A percentile compares a stretch with the other conserved stretches of the same genome.
These are phyloP conservation scores for Noctua fimbriata DNA, from an alignment of 2,888 invertebrate genomes.

Conservation along the genomic window DNA sequence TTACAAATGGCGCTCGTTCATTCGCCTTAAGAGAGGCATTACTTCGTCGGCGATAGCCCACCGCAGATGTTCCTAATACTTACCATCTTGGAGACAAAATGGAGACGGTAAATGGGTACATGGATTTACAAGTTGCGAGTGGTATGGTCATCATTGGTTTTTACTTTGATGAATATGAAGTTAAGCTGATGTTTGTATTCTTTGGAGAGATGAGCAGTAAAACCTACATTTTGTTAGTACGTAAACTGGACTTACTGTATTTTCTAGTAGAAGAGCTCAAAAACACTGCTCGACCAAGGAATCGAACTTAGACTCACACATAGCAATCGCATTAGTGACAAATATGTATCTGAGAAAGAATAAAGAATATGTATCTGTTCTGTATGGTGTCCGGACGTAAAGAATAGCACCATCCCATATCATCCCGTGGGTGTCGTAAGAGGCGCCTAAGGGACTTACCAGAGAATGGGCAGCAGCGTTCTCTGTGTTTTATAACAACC, in stretches of 20 bases:
- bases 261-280: too few relatives aligned
- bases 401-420: too few relatives aligned
- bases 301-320: too few relatives aligned
- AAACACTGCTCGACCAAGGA: too few relatives aligned
- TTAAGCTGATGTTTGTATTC: not conserved
- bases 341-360: too few relatives aligned
- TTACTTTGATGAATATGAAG: conserved; percentile 8
- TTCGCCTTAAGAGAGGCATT: conserved; percentile 62
- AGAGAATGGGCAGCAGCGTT: too few relatives aligned
- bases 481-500: too few relatives aligned
- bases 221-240: accelerated
- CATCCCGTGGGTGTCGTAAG: too few relatives aligned
- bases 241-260: not conserved
- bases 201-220: not conserved
- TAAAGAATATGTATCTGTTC: too few relatives aligned
- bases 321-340: too few relatives aligned
- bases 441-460: too few relatives aligned
- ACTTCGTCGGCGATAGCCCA: conserved; percentile 56
- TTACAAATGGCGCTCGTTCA: conserved; percentile 62
- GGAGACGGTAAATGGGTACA: conserved; percentile 26
- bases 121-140: conserved; percentile 16
- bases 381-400: too few relatives aligned
- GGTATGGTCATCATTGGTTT: not conserved
- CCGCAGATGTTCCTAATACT: conserved; percentile 62
- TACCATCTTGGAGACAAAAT: conserved; percentile 41